Evolutionary conservation across 2,113 vertebrate species (phyloP).

Genomic region (Callospermophilus lateralis): DNA sequence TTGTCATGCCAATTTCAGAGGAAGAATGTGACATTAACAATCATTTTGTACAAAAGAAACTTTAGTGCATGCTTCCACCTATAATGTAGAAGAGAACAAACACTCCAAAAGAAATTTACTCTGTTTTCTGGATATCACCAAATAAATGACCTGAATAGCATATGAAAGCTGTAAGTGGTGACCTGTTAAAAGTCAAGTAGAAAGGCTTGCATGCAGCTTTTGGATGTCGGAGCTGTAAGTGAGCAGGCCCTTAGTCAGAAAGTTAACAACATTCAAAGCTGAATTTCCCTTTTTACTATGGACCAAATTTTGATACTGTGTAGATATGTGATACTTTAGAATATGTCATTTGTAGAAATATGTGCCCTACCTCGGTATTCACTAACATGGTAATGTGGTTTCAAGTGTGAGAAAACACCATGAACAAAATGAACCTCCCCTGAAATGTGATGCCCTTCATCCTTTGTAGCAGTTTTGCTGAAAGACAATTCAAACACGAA

Average conservation of each 20-base stretch:
- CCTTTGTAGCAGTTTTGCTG: neutral
- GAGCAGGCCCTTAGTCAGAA: neutral
- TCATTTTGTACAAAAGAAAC: neutral
- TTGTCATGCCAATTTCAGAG: neutral
- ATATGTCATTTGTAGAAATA: constrained; percentile 45
- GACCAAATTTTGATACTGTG: constrained; percentile 40
- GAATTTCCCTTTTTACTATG: constrained; percentile 37
- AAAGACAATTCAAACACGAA: constrained; percentile 55
- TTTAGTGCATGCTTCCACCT: neutral
- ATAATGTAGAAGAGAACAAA: neutral
- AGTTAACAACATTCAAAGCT: constrained; percentile 37
- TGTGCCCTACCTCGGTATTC: neutral
- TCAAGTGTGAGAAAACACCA: constrained; percentile 67
- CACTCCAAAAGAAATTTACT: neutral
- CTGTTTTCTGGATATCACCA: neutral
- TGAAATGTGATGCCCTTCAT: neutral
- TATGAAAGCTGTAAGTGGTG: neutral
- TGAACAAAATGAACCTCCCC: neutral
- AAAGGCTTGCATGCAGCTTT: neutral
- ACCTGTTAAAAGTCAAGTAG: constrained; percentile 32
- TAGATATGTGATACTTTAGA: constrained; percentile 42
- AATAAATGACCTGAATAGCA: neutral
- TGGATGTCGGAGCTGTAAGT: constrained; percentile 4
- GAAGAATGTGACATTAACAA: neutral
- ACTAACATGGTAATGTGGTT: constrained; percentile 57